Percentiles rank a stretch among this genome's conserved stretches.
Evolutionary conservation across 2,888 invertebrate genomes (phyloP).

Genomic region (Epicampocera succincta): DNA sequence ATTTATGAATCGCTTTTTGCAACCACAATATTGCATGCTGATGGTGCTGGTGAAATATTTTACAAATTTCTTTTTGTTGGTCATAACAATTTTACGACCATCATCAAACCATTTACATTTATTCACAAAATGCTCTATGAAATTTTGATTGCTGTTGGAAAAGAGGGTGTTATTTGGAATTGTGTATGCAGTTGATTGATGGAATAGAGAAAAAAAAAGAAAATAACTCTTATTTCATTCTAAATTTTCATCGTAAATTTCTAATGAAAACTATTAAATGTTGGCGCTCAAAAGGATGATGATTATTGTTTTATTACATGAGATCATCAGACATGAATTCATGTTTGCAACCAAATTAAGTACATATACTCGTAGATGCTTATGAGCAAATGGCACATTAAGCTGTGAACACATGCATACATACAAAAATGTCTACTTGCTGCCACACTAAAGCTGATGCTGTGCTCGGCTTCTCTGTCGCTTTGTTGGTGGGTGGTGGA

Average conservation of each 20-base stretch:
- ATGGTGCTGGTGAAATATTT: conserved; percentile 38
- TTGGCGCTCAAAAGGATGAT: conserved; percentile 40
- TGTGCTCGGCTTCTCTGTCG: neutral
- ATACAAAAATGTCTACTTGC: conserved; percentile 5
- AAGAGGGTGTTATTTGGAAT: neutral
- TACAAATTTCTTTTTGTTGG: conserved; percentile 23
- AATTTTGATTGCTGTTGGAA: conserved; percentile 27
- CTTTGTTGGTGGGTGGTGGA: conserved; percentile 13
- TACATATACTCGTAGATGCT: neutral
- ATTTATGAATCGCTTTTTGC: conserved; percentile 37
- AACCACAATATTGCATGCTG: conserved; percentile 58
- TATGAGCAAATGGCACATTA: neutral
- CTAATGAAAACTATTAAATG: conserved; percentile 64
- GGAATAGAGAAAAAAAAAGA: neutral
- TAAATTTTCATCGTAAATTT: conserved; percentile 60
- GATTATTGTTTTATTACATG: conserved; percentile 46
- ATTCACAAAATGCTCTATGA: conserved; percentile 34
- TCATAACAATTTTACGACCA: conserved; percentile 62
- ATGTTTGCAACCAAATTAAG: neutral
- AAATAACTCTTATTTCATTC: conserved; percentile 45
- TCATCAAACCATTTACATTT: conserved; percentile 39
- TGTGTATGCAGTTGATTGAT: conserved; percentile 1
- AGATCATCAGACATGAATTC: conserved; percentile 58
- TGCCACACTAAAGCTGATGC: conserved; percentile 22
- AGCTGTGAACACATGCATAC: conserved; percentile 1